phyloP scores from a whole-genome alignment of 1,140 invertebrate genomes.

The Lethrus apterus region DNA sequence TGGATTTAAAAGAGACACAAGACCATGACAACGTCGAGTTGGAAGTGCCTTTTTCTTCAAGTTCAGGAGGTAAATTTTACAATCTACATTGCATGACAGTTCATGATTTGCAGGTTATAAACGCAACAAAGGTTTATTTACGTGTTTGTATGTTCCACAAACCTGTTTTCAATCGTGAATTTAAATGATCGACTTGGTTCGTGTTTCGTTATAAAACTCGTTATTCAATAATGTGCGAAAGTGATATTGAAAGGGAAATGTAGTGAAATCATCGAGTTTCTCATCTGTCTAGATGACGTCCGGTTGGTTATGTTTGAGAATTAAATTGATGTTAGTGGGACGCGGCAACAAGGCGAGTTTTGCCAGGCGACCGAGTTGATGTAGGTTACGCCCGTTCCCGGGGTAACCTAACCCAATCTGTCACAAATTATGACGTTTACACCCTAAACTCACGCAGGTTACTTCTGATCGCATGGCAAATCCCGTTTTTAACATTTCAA shows the following conservation, averaged over 20 bases:
- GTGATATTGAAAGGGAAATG: constrained; percentile 30
- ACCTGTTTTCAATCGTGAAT: constrained; percentile 24
- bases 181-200: constrained; percentile 4
- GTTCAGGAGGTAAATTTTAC: constrained; percentile 33
- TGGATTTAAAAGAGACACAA: constrained; percentile 34
- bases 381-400: constrained; percentile 31
- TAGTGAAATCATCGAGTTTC: constrained; percentile 11
- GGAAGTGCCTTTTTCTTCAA: constrained; percentile 39
- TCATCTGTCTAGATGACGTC: constrained; percentile 7
- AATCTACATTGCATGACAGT: constrained; percentile 17
- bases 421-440: background rate
- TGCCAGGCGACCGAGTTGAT: constrained; percentile 21
- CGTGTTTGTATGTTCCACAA: constrained; percentile 17
- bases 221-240: constrained; percentile 22
- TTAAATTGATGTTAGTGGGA: constrained; percentile 25
- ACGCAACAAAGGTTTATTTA: constrained; percentile 9
- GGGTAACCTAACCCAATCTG: constrained; percentile 22
- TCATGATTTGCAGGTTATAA: constrained; percentile 29
- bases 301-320: constrained; percentile 1
- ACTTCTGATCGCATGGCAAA: background rate
- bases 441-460: background rate
- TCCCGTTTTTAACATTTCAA: background rate
- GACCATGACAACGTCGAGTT: constrained; percentile 34
- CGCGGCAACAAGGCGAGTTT: constrained; percentile 23
- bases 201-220: too few species aligned